Base-by-base conservation (phyloP, 2,888 invertebrate genomes). In the Eupeodes latifasciatus region DNA sequence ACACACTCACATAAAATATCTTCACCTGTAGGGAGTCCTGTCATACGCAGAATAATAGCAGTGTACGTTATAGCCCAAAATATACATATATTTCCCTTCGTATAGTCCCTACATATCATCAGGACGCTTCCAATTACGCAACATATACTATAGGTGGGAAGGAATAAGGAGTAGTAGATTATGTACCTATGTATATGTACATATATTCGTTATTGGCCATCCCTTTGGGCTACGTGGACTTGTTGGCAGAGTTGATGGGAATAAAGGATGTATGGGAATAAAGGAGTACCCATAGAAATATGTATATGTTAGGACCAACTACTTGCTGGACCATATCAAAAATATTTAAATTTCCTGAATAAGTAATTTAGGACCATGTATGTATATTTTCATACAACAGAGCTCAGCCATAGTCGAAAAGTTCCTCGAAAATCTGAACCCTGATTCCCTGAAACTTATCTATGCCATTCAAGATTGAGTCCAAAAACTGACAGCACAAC, bases 281-380 rank as follows among this genome's bases (percentile, higher is more conserved):
- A 27, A 27, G 3, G 2, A 27, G 27, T 27, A 27, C 27, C 19
- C 1, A 14, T 9, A n/a, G n/a, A 27, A 16, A 6, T 19, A 34
- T 40, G 27, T 27, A 27, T 40, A 40, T 40, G 40, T 40, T 14
- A 51, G 10, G 36, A 69, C 11, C 6, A 69, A 51, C 49, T 27
- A 51, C 49, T 27, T 53, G 19, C 57, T 53, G 79, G 57, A 61
- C 64, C 79, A 10, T 80, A 59, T 82, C 86, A 78, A 71, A 79
- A 78, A 69, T 86, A 86, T 87, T 87, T 83, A 87, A 87, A 83
- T 80, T 76, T 69, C 40, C 59, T 76, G 75, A 79, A 86, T 79
- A 83, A 76, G 67, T 75, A 78, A 83, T 79, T 55, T 74, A 64
- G 69, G 57, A 69, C 6, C 27, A 34, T 34, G 72, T 10, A 34